Evolutionary conservation across 2,113 vertebrate species (phyloP).

Genomic region (Amphilophus citrinellus): DNA sequence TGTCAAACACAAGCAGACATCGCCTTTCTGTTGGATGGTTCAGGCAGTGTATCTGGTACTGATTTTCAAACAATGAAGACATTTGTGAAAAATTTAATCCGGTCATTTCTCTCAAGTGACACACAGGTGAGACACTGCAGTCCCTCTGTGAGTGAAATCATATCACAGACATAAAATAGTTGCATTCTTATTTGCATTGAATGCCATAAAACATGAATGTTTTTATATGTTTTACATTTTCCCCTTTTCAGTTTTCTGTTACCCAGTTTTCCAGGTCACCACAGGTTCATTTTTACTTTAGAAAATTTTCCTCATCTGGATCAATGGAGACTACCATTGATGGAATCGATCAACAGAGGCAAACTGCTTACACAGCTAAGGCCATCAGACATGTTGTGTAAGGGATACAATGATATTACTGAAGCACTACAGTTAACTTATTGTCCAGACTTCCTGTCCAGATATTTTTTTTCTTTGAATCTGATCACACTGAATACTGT

Average conservation of each 20-base stretch:
- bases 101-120: neutral
- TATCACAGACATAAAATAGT: neutral
- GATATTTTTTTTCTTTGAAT: too few species aligned
- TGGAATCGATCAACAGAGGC: neutral
- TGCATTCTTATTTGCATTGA: neutral
- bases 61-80: constrained; percentile 11
- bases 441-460: too few species aligned
- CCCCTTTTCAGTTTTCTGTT: neutral
- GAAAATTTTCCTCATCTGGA: neutral
- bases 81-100: neutral
- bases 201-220: too few species aligned
- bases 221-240: neutral
- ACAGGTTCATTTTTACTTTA: neutral
- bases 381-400: constrained; percentile 7
- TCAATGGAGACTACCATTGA: neutral
- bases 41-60: neutral
- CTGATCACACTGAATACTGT: too few species aligned
- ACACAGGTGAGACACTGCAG: neutral
- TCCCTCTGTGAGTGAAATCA: neutral
- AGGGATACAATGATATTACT: neutral
- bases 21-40: neutral
- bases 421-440: neutral
- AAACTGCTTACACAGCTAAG: neutral
- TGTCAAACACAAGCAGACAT: neutral
- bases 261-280: neutral